phyloP scores from a whole-genome alignment of 2,888 invertebrate genomes.

The Steinernema hermaphroditum region DNA sequence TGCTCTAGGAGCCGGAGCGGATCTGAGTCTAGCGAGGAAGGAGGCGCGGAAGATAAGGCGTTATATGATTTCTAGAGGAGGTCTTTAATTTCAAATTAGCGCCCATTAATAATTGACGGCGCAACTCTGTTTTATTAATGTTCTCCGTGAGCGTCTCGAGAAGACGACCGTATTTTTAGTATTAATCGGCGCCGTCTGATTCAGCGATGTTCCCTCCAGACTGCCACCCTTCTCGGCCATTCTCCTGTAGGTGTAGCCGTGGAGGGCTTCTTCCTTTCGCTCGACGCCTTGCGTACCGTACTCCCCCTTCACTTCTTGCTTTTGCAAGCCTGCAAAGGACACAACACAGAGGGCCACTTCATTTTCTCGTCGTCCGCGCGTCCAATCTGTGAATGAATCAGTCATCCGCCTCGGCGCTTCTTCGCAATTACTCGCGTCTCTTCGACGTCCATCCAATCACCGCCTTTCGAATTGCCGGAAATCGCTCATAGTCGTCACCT shows the following conservation, averaged over 20 bases:
- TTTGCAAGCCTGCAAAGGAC: too few species aligned
- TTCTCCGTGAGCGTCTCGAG: not conserved
- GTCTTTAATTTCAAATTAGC: not conserved
- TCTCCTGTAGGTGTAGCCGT: too few species aligned
- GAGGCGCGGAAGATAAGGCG: not conserved
- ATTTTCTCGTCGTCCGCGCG: too few species aligned
- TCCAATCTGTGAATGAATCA: not conserved
- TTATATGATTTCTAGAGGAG: not conserved
- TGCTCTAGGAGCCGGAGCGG: too few species aligned
- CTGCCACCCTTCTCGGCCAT: too few species aligned
- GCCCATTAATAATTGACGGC: not conserved
- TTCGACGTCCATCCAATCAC: not conserved
- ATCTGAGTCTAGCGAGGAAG: too few species aligned
- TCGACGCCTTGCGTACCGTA: too few species aligned
- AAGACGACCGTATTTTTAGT: constrained; percentile 12
- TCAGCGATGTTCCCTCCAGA: not conserved
- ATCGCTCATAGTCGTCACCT: constrained; percentile 22
- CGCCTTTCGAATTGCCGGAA: constrained; percentile 26
- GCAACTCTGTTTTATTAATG: constrained; percentile 26
- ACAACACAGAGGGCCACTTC: too few species aligned
- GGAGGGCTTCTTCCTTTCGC: too few species aligned
- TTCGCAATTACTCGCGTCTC: constrained; percentile 10
- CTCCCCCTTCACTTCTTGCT: too few species aligned
- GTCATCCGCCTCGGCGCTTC: not conserved
- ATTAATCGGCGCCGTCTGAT: not conserved